Base-by-base conservation (phyloP, 2,113 vertebrate species). In the Orcinus orca region DNA sequence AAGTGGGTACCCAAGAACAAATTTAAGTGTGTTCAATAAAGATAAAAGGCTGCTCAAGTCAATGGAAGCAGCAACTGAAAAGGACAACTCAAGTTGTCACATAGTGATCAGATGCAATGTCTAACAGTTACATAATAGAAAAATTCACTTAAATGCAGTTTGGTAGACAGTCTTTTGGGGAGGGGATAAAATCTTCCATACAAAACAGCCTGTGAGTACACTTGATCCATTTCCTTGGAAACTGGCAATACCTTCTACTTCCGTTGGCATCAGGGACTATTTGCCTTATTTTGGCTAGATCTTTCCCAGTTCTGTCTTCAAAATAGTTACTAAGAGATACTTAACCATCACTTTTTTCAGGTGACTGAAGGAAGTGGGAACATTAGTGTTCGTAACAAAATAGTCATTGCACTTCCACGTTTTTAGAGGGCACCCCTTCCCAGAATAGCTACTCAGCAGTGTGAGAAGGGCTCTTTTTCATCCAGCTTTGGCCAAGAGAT, bases 401-500 rank as follows among this genome's bases (percentile, higher is more conserved):
- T 68, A 70, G 12, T n/a, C 47, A 8, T 62, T 44, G 31, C 2
- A 29, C 31, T 88, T 94, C 21, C 62, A 31, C 2, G 20, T 96
- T 44, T 95, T 94, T 74, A 90, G 31, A 92, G 87, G n/a, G 26
- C 18, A 33, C 55, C 26, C 44, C 50, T 94, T 81, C 73, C 87
- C 76, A 94, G 74, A 93, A 73, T 8, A 89, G 85, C 26, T 96
- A 26, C 70, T 97, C 20, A 10, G 91, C 92, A 50, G 53, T 95
- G 44, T 73, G 95, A 95, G 47, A 94, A 96, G 89, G 93, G 76
- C 0, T 98, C 87, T 97, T 74, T 26, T 92, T 98, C 98, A 82
- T 99, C 99, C 71, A 98, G 97, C 94, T 98, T 98, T 96, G 99
- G 98, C 74, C 99, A 95, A 97, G 99, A 98, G 97, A 99, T 99